Percentiles rank a stretch among this genome's conserved stretches.
phyloP scores from a whole-genome alignment of 2,888 invertebrate species.

The Synanthedon andrenaeformis region DNA sequence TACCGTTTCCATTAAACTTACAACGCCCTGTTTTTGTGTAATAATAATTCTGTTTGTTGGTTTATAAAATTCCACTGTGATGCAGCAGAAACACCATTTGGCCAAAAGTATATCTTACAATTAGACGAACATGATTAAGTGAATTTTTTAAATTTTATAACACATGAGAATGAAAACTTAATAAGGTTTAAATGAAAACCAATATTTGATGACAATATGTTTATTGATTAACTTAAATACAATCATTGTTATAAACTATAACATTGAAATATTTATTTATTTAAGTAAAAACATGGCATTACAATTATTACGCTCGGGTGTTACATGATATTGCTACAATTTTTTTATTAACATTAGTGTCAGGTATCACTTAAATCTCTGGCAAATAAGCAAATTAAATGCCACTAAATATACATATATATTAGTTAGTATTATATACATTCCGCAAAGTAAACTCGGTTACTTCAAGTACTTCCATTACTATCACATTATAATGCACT shows the following conservation, averaged over 20 bases:
- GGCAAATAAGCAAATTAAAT: slow-evolving; percentile 38
- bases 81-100: too few relatives aligned
- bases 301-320: slow-evolving; percentile 37
- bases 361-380: slow-evolving; percentile 15
- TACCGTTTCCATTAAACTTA: too few relatives aligned
- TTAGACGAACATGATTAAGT: too few relatives aligned
- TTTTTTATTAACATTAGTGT: slow-evolving; percentile 40
- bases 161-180: too few relatives aligned
- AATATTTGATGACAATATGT: slow-evolving; percentile 47
- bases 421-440: neutral
- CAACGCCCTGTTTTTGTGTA: too few relatives aligned
- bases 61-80: too few relatives aligned
- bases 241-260: slow-evolving; percentile 55
- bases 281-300: slow-evolving; percentile 51
- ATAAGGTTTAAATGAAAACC: slow-evolving; percentile 21
- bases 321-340: neutral
- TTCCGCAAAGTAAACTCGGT: slow-evolving; percentile 36
- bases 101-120: too few relatives aligned
- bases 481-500: slow-evolving; percentile 66
- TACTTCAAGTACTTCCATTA: slow-evolving; percentile 41
- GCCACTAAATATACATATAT: slow-evolving; percentile 33
- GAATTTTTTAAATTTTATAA: too few relatives aligned
- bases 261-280: slow-evolving; percentile 56
- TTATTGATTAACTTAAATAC: slow-evolving; percentile 69
- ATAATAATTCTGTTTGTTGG: too few relatives aligned